Percentiles rank a stretch among this genome's conserved stretches.
These are phyloP conservation scores for Psylliodes chrysocephalus DNA, from an alignment of 2,888 invertebrate genomes.

Conservation along the genomic window DNA sequence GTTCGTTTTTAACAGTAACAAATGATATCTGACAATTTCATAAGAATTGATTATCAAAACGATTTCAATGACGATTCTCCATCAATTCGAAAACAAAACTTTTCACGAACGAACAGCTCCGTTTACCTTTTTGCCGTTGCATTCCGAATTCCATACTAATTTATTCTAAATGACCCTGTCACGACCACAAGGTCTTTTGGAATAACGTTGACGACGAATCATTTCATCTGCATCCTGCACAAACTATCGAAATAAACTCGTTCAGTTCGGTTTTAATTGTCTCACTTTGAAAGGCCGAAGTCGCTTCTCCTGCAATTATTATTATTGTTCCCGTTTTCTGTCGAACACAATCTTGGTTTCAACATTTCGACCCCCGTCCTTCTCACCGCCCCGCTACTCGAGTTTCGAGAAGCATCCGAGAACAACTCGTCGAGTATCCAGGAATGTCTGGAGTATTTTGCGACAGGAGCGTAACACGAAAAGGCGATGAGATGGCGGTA, in stretches of 20 bases:
- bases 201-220: not conserved
- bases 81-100: no score
- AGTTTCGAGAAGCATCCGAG: constrained; percentile 8
- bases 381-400: not conserved
- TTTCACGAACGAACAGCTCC: no score
- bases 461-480: not conserved
- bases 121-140: no score
- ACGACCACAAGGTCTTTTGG: not conserved
- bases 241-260: constrained; percentile 8
- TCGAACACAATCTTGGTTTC: constrained; percentile 13
- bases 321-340: constrained; percentile 10
- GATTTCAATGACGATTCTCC: no score
- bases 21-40: no score
- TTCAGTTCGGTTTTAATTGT: constrained; percentile 10
- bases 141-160: no score
- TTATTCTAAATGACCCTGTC: not conserved
- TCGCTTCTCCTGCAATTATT: constrained; percentile 5
- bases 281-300: constrained; percentile 3
- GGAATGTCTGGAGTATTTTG: constrained; percentile 2
- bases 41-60: no score
- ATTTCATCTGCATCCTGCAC: constrained; percentile 9
- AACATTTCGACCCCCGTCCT: no score
- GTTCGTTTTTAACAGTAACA: no score
- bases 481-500: no score
- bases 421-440: not conserved